phyloP scores from a whole-genome alignment of 2,113 vertebrate species.

The Bufo gargarizans region DNA sequence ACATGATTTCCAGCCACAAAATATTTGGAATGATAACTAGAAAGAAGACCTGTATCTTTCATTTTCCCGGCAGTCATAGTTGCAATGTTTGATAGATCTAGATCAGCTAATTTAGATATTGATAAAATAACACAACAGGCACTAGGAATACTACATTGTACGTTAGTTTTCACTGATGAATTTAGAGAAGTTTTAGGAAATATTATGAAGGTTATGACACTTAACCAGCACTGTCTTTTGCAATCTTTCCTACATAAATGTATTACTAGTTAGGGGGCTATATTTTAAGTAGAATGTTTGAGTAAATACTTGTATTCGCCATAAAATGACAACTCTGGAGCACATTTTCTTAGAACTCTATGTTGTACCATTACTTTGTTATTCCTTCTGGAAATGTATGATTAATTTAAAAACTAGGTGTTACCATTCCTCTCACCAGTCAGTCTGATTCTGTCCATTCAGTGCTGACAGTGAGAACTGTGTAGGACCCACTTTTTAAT shows the following conservation, averaged over 20 bases:
- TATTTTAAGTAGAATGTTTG: no score
- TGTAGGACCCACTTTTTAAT: no score
- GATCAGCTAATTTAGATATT: background rate
- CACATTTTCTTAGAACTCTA: no score
- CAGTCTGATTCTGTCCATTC: no score
- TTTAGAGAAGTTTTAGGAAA: background rate
- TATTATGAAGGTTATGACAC: background rate
- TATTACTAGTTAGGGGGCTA: no score
- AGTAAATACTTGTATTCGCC: no score
- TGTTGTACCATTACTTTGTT: no score
- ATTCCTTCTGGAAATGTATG: no score
- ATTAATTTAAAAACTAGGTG: no score
- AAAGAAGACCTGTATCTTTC: background rate
- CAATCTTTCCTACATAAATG: background rate
- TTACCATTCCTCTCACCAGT: no score
- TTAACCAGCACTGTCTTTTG: background rate
- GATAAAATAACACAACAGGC: background rate
- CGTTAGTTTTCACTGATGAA: background rate
- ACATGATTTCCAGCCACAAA: constrained; percentile 24
- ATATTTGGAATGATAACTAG: background rate
- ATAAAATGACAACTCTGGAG: no score
- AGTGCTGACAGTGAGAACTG: no score
- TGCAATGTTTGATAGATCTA: background rate
- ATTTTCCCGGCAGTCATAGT: background rate
- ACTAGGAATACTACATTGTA: background rate